phyloP scores from a whole-genome alignment of 1,140 invertebrate species.

The Notospermus geniculatus region DNA sequence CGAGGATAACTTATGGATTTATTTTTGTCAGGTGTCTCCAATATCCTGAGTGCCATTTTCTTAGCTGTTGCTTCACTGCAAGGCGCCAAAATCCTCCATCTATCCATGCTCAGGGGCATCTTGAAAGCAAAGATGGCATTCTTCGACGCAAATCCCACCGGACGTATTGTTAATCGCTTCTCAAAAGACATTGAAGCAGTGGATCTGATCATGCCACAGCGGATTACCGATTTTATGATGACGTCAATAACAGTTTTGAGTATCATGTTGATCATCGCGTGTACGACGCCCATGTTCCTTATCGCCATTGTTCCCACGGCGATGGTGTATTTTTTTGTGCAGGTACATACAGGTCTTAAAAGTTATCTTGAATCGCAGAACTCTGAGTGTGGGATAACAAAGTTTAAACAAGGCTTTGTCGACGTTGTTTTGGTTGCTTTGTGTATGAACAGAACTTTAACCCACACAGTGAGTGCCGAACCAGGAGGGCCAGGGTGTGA shows the following conservation, averaged over 20 bases:
- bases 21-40: too few relatives aligned
- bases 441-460: too few relatives aligned
- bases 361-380: too few relatives aligned
- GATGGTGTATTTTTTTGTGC: conserved; percentile 82
- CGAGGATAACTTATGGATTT: too few relatives aligned
- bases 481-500: too few relatives aligned
- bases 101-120: conserved; percentile 65
- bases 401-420: too few relatives aligned
- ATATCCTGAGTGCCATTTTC: not conserved
- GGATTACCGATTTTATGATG: conserved; percentile 42
- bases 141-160: conserved; percentile 49
- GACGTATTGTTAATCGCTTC: conserved; percentile 45
- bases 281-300: conserved; percentile 82
- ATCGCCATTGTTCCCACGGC: conserved; percentile 79
- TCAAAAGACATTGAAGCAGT: conserved; percentile 40
- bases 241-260: conserved; percentile 71
- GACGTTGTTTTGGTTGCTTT: too few relatives aligned
- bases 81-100: conserved; percentile 70
- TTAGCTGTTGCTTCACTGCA: not conserved
- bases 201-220: conserved; percentile 50
- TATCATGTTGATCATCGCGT: conserved; percentile 84
- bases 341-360: too few relatives aligned
- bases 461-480: too few relatives aligned
- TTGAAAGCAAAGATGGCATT: conserved; percentile 46
- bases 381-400: too few relatives aligned